Evolutionary conservation across 2,113 vertebrate genomes (phyloP).

Genomic region (Balaeniceps rex): DNA sequence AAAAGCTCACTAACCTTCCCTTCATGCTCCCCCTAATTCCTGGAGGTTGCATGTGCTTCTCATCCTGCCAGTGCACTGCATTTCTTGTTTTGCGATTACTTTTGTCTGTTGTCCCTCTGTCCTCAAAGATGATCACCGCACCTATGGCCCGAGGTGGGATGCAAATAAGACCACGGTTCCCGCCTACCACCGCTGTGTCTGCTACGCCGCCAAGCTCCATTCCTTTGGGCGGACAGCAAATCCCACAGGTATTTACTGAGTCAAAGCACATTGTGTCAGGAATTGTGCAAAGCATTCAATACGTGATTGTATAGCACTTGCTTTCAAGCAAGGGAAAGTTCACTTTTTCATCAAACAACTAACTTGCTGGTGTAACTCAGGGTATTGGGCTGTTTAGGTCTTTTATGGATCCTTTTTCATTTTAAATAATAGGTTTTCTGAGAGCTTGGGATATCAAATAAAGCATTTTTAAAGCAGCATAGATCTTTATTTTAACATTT

Average conservation of each 20-base stretch:
- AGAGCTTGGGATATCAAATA: neutral
- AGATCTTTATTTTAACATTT: neutral
- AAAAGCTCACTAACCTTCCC: slow-evolving; percentile 42
- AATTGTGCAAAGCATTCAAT: neutral
- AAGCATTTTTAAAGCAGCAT: neutral
- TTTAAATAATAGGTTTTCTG: neutral
- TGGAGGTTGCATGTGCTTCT: slow-evolving; percentile 52
- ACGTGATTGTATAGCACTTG: neutral
- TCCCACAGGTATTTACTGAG: slow-evolving; percentile 87
- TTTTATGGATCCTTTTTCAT: neutral
- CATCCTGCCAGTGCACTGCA: slow-evolving; percentile 70
- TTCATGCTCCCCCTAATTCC: neutral
- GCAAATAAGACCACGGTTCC: slow-evolving; percentile 85
- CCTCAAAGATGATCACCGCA: slow-evolving; percentile 85
- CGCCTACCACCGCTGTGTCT: slow-evolving; percentile 78
- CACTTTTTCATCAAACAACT: neutral
- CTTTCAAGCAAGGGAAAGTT: neutral
- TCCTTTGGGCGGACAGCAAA: slow-evolving; percentile 81
- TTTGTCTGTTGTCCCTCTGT: slow-evolving; percentile 86
- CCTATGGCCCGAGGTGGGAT: slow-evolving; percentile 85
- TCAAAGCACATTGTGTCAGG: slow-evolving; percentile 1
- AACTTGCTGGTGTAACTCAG: neutral
- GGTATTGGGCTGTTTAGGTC: neutral
- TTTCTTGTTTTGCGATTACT: slow-evolving; percentile 84
- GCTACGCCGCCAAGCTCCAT: slow-evolving; percentile 77